Conservation (phyloP, 2,888 invertebrate species). For the Melanophora roralis region DNA sequence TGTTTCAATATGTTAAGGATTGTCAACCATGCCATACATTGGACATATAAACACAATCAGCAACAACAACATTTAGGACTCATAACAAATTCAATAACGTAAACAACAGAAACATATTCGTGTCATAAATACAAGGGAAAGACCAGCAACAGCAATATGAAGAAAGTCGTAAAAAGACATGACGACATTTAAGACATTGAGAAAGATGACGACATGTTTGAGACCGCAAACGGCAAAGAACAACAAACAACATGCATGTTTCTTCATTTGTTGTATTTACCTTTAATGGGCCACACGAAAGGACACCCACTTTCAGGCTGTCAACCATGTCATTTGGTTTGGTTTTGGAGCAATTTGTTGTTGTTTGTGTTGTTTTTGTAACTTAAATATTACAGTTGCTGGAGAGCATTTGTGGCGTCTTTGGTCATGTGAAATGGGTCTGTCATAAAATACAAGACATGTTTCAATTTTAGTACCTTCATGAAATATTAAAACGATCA, state of each 20-base stretch:
- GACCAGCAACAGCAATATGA: constrained; percentile 19
- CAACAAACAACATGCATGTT: constrained; percentile 35
- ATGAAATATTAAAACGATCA: constrained; percentile 51
- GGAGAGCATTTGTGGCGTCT: constrained; percentile 30
- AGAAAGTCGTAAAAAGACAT: constrained; percentile 21
- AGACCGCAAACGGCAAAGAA: constrained; percentile 18
- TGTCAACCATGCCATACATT: constrained; percentile 64
- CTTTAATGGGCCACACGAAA: constrained; percentile 62
- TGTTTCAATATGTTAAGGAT: constrained; percentile 59
- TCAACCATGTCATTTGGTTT: constrained; percentile 61
- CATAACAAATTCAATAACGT: constrained; percentile 29
- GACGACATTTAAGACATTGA: constrained; percentile 43
- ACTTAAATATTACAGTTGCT: neutral
- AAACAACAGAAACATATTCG: constrained; percentile 54
- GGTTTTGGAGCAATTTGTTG: constrained; percentile 51
- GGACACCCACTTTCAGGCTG: constrained; percentile 66
- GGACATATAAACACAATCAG: neutral
- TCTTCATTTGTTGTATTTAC: constrained; percentile 16
- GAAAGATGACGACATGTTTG: constrained; percentile 53
- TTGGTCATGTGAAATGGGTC: constrained; percentile 51
- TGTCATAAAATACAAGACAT: constrained; percentile 45
- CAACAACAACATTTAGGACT: constrained; percentile 15
- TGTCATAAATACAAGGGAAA: constrained; percentile 53
- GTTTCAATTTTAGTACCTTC: constrained; percentile 34
- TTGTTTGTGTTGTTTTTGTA: constrained; percentile 14